Conservation (phyloP, 2,888 invertebrate genomes). For the Scaptomyza parva region DNA sequence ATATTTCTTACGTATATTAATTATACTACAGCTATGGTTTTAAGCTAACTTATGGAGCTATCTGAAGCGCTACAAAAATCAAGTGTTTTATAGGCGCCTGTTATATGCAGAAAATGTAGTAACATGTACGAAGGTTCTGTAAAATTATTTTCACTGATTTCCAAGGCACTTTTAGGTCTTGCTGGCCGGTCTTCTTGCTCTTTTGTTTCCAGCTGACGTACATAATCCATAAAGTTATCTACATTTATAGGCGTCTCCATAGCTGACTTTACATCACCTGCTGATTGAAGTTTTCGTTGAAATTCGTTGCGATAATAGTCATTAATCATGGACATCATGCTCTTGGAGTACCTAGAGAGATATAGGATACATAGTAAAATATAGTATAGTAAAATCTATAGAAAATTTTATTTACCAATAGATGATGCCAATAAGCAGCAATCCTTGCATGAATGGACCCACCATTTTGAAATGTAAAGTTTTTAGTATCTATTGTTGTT, state of each 20-base stretch:
- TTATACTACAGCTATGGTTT: not conserved
- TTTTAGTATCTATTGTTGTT: constrained; percentile 27
- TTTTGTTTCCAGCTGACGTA: constrained; percentile 59
- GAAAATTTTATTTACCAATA: constrained; percentile 88
- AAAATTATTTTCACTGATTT: not conserved
- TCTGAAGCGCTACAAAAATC: constrained; percentile 45
- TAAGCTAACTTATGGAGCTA: constrained; percentile 53
- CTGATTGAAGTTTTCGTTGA: constrained; percentile 84
- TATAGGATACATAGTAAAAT: not conserved
- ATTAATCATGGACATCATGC: constrained; percentile 90
- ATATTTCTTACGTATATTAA: not conserved
- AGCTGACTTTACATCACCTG: constrained; percentile 10
- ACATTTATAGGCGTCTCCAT: constrained; percentile 52
- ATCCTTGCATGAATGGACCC: constrained; percentile 87
- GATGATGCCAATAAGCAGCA: constrained; percentile 89
- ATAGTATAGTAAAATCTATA: not conserved
- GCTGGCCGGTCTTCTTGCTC: not conserved
- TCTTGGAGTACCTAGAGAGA: constrained; percentile 73
- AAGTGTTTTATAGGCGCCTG: constrained; percentile 24
- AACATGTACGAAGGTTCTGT: constrained; percentile 22
- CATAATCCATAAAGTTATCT: constrained; percentile 76
- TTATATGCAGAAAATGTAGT: constrained; percentile 54
- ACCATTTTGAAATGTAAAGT: constrained; percentile 86
- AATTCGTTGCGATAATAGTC: constrained; percentile 91
- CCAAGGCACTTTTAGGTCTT: not conserved